phyloP scores from a whole-genome alignment of 2,113 vertebrate species.

The Passer domesticus region DNA sequence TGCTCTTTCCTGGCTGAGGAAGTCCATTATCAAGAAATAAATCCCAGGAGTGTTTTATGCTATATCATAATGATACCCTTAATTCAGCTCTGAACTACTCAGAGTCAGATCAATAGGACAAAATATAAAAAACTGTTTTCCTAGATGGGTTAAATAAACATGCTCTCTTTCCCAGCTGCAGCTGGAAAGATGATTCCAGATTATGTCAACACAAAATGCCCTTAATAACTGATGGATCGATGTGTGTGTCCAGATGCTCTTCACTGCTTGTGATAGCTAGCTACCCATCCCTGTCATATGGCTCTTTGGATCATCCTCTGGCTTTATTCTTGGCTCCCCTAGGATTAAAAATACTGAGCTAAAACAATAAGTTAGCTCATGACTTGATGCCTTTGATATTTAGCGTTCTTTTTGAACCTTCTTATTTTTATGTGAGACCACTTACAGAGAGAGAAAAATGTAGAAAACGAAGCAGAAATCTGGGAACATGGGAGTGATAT shows the following conservation, averaged over 20 bases:
- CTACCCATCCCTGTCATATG: not conserved
- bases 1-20: not conserved
- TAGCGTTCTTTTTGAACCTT: not conserved
- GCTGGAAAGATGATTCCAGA: not conserved
- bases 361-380: not conserved
- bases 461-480: not conserved
- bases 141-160: not conserved
- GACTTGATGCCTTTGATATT: not conserved
- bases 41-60: not conserved
- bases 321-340: not conserved
- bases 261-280: not conserved
- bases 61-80: not conserved
- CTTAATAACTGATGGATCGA: not conserved
- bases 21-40: conserved; percentile 2
- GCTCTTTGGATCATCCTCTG: not conserved
- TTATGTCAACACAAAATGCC: not conserved
- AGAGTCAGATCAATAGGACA: not conserved
- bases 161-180: not conserved
- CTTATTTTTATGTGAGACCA: not conserved
- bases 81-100: not conserved
- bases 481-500: not conserved
- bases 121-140: not conserved
- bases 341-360: not conserved
- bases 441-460: not conserved
- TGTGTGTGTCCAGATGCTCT: not conserved